A percentile compares a stretch with the other conserved stretches of the same genome.
These are phyloP conservation scores for Chitala chitala DNA, from an alignment of 2,113 vertebrate genomes.

Conservation along the genomic window DNA sequence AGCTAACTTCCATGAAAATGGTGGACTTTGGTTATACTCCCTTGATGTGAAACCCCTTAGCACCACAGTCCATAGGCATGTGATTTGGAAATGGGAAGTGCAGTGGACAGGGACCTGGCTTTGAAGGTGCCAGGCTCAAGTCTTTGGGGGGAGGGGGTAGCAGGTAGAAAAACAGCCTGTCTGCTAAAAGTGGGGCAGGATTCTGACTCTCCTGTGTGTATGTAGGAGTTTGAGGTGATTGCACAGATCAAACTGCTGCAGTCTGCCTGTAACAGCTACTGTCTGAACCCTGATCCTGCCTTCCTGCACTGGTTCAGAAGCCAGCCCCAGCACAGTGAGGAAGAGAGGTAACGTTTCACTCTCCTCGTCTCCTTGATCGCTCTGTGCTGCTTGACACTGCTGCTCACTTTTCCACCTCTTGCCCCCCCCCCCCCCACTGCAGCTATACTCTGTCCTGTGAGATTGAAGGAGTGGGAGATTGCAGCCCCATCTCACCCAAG, in stretches of 20 bases:
- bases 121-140: too few species aligned
- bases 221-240: constrained; percentile 91
- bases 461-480: constrained; percentile 73
- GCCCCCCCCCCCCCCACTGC: constrained; percentile 25
- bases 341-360: constrained; percentile 74
- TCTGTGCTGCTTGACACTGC: neutral
- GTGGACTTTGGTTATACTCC: too few species aligned
- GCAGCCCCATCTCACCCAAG: constrained; percentile 74
- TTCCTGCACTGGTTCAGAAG: constrained; percentile 85
- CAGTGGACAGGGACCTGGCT: too few species aligned
- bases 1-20: too few species aligned
- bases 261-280: constrained; percentile 90
- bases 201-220: constrained; percentile 17
- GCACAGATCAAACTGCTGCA: constrained; percentile 91
- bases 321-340: constrained; percentile 74
- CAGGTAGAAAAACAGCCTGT: too few species aligned
- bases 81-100: too few species aligned
- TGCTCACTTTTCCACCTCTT: constrained; percentile 11
- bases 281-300: constrained; percentile 66
- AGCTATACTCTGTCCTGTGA: constrained; percentile 81
- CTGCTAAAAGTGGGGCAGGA: neutral
- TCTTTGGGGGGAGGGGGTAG: too few species aligned
- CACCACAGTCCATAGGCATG: too few species aligned
- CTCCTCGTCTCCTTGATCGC: constrained; percentile 14
- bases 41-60: too few species aligned